A percentile compares a stretch with the other conserved stretches of the same genome.
These are phyloP conservation scores for Campoletis sonorensis DNA, from an alignment of 1,140 invertebrate species.

Conservation along the genomic window DNA sequence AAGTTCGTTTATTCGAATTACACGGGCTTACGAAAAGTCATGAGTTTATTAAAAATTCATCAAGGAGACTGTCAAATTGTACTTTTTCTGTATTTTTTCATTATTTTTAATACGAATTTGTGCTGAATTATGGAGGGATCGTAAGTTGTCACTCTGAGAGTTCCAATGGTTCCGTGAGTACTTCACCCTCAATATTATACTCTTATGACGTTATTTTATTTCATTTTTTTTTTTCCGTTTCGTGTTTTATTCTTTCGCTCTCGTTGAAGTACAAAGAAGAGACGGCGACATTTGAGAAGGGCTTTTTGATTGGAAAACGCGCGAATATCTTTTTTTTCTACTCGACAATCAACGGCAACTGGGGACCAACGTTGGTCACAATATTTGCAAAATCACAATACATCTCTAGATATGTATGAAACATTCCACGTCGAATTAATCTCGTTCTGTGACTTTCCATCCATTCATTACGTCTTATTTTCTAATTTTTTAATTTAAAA, in stretches of 20 bases:
- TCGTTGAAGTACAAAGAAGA: constrained; percentile 17
- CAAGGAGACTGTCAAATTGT: constrained; percentile 12
- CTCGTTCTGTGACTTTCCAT: no score
- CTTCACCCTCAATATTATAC: neutral
- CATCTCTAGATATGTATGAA: constrained; percentile 17
- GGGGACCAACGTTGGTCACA: neutral
- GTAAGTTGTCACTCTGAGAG: neutral
- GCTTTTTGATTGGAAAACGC: constrained; percentile 33
- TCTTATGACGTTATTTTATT: neutral
- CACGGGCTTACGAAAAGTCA: neutral
- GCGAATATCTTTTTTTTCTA: constrained; percentile 17
- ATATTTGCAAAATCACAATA: constrained; percentile 25
- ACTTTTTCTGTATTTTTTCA: neutral
- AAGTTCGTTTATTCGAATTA: neutral
- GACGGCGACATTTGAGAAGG: constrained; percentile 24
- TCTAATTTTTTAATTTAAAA: no score
- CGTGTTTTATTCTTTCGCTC: neutral
- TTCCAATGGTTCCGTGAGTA: neutral
- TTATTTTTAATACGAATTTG: constrained; percentile 17
- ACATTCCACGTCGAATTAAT: neutral
- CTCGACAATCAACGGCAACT: constrained; percentile 20
- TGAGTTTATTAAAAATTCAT: neutral
- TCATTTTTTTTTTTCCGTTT: neutral
- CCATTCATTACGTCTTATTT: no score
- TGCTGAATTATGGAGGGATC: constrained; percentile 26